A percentile compares a stretch with the other conserved stretches of the same genome.
These are phyloP conservation scores for Hoplodrina blanda DNA, from an alignment of 2,888 invertebrate genomes.

Conservation along the genomic window DNA sequence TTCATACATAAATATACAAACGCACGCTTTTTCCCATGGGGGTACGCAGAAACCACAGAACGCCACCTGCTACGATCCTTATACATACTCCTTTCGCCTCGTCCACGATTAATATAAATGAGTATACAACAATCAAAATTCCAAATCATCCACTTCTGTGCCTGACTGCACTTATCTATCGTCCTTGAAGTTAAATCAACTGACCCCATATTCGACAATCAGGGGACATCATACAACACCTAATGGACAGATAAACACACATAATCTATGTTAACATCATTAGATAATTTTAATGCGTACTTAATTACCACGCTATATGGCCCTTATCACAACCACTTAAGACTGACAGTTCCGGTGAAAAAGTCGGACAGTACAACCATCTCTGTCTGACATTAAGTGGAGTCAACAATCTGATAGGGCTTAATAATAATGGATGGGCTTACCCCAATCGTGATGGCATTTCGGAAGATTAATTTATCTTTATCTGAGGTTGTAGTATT, in stretches of 20 bases:
- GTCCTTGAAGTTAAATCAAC: slow-evolving; percentile 11
- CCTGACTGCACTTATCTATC: too few relatives aligned
- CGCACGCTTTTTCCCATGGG: too few relatives aligned
- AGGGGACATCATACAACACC: slow-evolving; percentile 10
- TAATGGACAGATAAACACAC: slow-evolving; percentile 51
- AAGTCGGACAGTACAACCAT: slow-evolving; percentile 19
- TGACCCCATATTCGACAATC: slow-evolving; percentile 1
- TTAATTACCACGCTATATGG: slow-evolving; percentile 37
- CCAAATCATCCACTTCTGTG: too few relatives aligned
- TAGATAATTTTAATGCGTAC: slow-evolving; percentile 54
- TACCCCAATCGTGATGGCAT: slow-evolving; percentile 34
- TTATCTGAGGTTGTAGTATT: slow-evolving; percentile 9
- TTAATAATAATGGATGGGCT: slow-evolving; percentile 39
- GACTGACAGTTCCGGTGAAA: slow-evolving; percentile 29
- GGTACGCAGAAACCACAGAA: too few relatives aligned
- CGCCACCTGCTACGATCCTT: too few relatives aligned
- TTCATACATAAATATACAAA: too few relatives aligned
- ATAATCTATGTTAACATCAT: slow-evolving; percentile 30
- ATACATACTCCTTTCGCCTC: too few relatives aligned
- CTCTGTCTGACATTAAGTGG: slow-evolving; percentile 19
- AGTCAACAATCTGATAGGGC: slow-evolving; percentile 23
- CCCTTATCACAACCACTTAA: slow-evolving; percentile 31
- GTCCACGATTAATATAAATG: too few relatives aligned
- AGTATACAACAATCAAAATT: too few relatives aligned
- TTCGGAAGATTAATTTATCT: slow-evolving; percentile 40